These are phyloP conservation scores for Penelope pileata DNA, from an alignment of 2,113 vertebrate genomes.

Conservation along the genomic window DNA sequence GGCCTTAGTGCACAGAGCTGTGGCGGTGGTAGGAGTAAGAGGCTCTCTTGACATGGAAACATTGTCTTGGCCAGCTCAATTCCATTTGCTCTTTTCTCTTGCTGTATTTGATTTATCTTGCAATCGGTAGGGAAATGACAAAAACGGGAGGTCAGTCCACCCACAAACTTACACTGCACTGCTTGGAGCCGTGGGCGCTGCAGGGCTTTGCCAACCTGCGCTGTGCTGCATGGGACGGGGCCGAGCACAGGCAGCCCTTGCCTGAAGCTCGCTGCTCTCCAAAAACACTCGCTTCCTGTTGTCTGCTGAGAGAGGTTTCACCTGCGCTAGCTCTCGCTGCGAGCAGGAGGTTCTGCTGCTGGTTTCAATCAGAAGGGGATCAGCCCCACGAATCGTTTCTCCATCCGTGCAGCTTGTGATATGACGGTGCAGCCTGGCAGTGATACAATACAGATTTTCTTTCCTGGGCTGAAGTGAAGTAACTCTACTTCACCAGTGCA, in stretches of 20 bases:
- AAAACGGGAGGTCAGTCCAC: not conserved
- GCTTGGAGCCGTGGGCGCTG: not conserved
- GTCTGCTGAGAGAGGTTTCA: not conserved
- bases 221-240: not conserved
- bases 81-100: slow-evolving; percentile 20
- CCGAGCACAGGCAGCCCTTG: not conserved
- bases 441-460: not conserved
- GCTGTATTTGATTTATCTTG: not conserved
- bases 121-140: slow-evolving; percentile 36
- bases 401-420: not conserved
- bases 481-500: not conserved
- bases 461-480: not conserved
- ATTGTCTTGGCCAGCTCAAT: slow-evolving; percentile 4
- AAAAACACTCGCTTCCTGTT: not conserved
- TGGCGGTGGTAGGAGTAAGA: not conserved
- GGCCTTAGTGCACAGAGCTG: not conserved
- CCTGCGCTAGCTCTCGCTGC: not conserved
- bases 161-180: slow-evolving; percentile 26
- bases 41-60: not conserved
- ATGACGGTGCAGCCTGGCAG: not conserved
- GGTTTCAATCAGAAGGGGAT: not conserved
- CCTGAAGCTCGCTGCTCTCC: not conserved
- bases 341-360: not conserved
- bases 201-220: not conserved
- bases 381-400: not conserved